A percentile compares a stretch with the other conserved stretches of the same genome.
phyloP scores from a whole-genome alignment of 2,888 invertebrate genomes.

The Chloroclysta siterata region DNA sequence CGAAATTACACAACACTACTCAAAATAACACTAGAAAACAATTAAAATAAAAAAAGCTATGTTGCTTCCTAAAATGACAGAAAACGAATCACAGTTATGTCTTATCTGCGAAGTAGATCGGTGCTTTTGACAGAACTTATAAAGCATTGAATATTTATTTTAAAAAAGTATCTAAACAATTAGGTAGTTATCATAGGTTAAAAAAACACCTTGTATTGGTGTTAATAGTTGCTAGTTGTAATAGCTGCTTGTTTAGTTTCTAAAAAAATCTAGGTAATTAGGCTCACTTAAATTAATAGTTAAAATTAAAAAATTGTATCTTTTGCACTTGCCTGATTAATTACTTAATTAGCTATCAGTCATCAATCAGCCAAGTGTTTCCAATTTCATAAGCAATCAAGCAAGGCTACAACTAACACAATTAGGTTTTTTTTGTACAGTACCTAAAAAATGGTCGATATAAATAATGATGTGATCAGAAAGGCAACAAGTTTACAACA shows the following conservation, averaged over 20 bases:
- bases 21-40: too few species aligned
- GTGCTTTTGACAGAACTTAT: neutral
- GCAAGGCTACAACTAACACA: slow-evolving; percentile 18
- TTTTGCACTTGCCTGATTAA: slow-evolving; percentile 1
- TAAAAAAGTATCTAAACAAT: too few species aligned
- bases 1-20: too few species aligned
- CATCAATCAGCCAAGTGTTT: slow-evolving; percentile 18
- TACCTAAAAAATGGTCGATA: neutral
- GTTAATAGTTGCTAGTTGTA: too few species aligned
- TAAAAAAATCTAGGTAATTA: neutral
- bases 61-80: too few species aligned
- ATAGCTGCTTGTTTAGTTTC: too few species aligned
- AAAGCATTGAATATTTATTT: neutral
- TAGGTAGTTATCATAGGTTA: neutral
- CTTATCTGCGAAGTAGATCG: neutral
- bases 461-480: neutral
- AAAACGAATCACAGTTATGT: too few species aligned
- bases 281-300: slow-evolving; percentile 1
- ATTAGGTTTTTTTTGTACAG: neutral
- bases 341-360: slow-evolving; percentile 8
- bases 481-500: too few species aligned
- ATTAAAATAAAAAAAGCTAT: too few species aligned
- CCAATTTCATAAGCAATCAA: slow-evolving; percentile 21
- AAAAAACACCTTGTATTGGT: neutral
- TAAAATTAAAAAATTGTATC: slow-evolving; percentile 1